Evolutionary conservation across 2,797 vertebrate genomes (phyloP), one percentile per base, ranked within the genome.

Genomic region (Tragelaphus oryx): DNA sequence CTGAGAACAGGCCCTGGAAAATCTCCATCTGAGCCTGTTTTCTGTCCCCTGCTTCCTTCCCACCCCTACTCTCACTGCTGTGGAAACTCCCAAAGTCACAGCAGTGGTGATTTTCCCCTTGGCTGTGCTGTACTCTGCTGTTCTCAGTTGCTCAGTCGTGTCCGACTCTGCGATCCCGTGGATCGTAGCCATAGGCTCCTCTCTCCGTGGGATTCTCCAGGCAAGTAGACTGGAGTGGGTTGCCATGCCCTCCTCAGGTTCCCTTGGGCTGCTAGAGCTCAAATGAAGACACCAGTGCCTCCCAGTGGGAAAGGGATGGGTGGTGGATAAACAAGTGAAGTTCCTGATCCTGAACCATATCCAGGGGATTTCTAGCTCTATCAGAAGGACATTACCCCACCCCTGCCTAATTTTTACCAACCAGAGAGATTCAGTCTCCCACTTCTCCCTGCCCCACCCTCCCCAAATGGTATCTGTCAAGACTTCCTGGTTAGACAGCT

Each of bases 21-120:
- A 28, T 48, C 57, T 30, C 28, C 50, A 16, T 18, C 1, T 8
- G n/a, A n/a, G 6, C 12, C 75, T 50, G 1, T 26, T 80, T n/a
- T 81, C 54, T 74, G 44, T 16, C 41, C 44, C 46, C 75, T 48
- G 30, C 33, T 46, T 44, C 24, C 33, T 68, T 26, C 8, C 33
- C 55, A 24, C 3, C 1, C 37, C 8, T 0, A 5, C 18, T 11
- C 18, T 26, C 75, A 28, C n/a, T 5, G 14, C 41, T 18, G 0
- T 24, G 78, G 91, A 91, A 84, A 78, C 50, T 60, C 55, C 74
- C 37, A 11, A n/a, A 46, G 48, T 68, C 75, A 60, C 48, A 91
- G 30, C 80, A 82, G 52, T 1, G 6, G 1, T 17, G 41, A 75
- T 68, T 57, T 81, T 48, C 6, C 41, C 65, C 65, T 22, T 37